Percentiles rank a stretch among this genome's conserved stretches.
Evolutionary conservation across 2,113 vertebrate genomes (phyloP).

Genomic region (Hydropotes inermis): DNA sequence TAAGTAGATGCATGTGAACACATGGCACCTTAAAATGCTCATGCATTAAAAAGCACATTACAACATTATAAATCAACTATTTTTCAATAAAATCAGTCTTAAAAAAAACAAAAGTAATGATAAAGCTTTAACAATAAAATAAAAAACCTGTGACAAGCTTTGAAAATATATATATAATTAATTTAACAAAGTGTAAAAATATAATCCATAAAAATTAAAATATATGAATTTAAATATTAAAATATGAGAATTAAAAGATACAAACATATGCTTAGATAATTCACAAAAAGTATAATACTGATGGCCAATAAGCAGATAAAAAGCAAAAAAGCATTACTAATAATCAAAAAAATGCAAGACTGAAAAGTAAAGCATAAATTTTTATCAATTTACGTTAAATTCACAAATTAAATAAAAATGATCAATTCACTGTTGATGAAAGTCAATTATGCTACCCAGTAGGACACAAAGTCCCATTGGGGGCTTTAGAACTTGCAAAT

Average conservation of each 20-base stretch:
- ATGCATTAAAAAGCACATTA: neutral
- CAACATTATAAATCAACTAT: neutral
- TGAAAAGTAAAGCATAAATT: neutral
- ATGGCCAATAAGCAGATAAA: neutral
- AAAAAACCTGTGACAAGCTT: neutral
- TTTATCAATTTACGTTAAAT: neutral
- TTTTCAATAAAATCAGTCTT: neutral
- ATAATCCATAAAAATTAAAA: neutral
- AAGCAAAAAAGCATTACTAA: neutral
- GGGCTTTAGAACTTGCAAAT: neutral
- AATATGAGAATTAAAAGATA: neutral
- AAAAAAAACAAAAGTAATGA: neutral
- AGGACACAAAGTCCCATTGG: neutral
- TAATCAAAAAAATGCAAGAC: neutral
- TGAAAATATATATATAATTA: neutral
- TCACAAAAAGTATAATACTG: neutral
- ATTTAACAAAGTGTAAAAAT: neutral
- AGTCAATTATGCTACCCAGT: constrained; percentile 17
- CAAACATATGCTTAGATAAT: neutral
- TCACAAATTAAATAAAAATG: constrained; percentile 10
- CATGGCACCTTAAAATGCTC: neutral
- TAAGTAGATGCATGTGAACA: neutral
- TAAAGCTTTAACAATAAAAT: neutral
- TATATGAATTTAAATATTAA: neutral
- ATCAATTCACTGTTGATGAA: neutral